Percentiles rank a stretch among this genome's conserved stretches.
phyloP scores from a whole-genome alignment of 2,888 invertebrate genomes.

The Sycophila texana region DNA sequence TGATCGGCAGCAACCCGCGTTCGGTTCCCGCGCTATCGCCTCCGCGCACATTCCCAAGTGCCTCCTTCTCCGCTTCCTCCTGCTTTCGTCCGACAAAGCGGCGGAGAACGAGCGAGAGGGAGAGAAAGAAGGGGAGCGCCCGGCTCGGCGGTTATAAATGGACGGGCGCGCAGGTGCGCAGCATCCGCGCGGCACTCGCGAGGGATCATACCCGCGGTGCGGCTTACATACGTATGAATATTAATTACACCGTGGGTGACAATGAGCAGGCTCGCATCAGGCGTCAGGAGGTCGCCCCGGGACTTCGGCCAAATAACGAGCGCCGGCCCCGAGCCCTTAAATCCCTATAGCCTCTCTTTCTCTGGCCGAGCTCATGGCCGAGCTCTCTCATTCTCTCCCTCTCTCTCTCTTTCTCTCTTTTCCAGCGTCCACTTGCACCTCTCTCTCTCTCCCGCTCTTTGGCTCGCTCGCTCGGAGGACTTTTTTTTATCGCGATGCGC shows the following conservation, averaged over 20 bases:
- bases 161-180: background rate
- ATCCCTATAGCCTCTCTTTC: slow-evolving; percentile 58
- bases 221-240: slow-evolving; percentile 69
- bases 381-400: slow-evolving; percentile 12
- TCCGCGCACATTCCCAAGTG: slow-evolving; percentile 4
- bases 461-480: slow-evolving; percentile 1
- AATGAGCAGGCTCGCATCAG: slow-evolving; percentile 69
- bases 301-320: slow-evolving; percentile 53
- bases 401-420: background rate
- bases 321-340: slow-evolving; percentile 52
- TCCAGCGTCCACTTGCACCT: background rate
- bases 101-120: background rate
- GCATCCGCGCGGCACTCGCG: background rate
- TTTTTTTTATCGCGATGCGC: too few species aligned
- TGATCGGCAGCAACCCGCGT: slow-evolving; percentile 30
- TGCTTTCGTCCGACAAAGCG: background rate
- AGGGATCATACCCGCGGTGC: slow-evolving; percentile 58
- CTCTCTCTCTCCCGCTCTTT: background rate
- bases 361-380: slow-evolving; percentile 4
- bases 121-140: background rate
- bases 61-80: background rate
- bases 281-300: slow-evolving; percentile 64
- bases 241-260: slow-evolving; percentile 75
- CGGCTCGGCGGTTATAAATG: background rate
- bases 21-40: slow-evolving; percentile 20